These are phyloP conservation scores for Drosophila micromelanica DNA, from an alignment of 1,140 invertebrate genomes.

Conservation along the genomic window DNA sequence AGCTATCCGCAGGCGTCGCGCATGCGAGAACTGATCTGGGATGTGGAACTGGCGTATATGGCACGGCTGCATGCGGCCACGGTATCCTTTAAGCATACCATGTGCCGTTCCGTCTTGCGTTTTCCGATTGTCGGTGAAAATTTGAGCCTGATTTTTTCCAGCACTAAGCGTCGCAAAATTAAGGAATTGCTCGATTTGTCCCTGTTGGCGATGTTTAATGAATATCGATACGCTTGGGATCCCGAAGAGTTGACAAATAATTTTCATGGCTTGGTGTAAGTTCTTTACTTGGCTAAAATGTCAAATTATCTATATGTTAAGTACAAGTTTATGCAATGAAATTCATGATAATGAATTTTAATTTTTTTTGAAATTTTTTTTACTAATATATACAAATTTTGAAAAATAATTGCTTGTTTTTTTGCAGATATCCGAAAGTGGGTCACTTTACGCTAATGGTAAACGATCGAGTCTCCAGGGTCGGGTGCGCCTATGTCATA, in stretches of 20 bases:
- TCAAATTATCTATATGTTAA: too few species aligned
- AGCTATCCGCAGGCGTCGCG: constrained; percentile 34
- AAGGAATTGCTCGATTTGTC: too few species aligned
- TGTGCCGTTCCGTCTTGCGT: constrained; percentile 36
- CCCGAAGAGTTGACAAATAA: too few species aligned
- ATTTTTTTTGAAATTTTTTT: too few species aligned
- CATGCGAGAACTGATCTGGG: constrained; percentile 68
- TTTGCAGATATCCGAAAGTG: background rate
- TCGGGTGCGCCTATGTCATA: constrained; percentile 36
- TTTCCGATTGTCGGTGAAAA: constrained; percentile 46
- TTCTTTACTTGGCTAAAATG: too few species aligned
- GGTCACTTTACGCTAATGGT: constrained; percentile 25
- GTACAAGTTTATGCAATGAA: too few species aligned
- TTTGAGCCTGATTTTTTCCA: background rate
- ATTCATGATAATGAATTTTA: too few species aligned
- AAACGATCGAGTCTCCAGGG: constrained; percentile 53
- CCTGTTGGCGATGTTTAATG: too few species aligned
- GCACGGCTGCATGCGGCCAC: constrained; percentile 48
- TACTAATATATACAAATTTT: too few species aligned
- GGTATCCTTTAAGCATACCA: constrained; percentile 51
- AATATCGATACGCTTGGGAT: too few species aligned
- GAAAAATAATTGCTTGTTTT: too few species aligned
- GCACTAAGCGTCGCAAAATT: background rate
- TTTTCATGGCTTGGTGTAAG: too few species aligned
- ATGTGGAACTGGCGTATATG: constrained; percentile 58